Evolutionary conservation across 64 coral and sea anemone genomes (phyloP).

Genomic region (Pocillopora damicornis): DNA sequence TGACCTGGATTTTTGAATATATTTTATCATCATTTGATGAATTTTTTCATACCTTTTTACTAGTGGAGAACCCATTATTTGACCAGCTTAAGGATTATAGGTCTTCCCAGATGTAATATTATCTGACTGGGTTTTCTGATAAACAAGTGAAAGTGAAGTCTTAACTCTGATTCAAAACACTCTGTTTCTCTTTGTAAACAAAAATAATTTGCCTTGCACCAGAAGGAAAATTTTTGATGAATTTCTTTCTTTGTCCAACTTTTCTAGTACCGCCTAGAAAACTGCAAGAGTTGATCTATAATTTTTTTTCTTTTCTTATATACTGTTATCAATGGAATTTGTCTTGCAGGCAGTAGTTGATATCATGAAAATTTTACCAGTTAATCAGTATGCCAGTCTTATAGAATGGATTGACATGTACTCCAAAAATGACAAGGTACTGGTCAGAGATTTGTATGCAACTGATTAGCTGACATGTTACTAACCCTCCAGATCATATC

Average conservation of each 20-base stretch:
- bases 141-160: too few relatives aligned
- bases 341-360: slow-evolving; percentile 57
- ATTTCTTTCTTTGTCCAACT: too few relatives aligned
- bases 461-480: background rate
- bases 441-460: background rate
- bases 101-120: too few relatives aligned
- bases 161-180: too few relatives aligned
- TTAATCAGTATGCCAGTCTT: slow-evolving; percentile 18
- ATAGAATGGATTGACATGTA: slow-evolving; percentile 74
- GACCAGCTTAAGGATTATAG: too few relatives aligned
- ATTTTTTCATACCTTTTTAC: background rate
- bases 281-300: too few relatives aligned
- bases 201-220: too few relatives aligned
- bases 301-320: background rate
- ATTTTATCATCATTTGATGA: too few relatives aligned
- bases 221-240: too few relatives aligned
- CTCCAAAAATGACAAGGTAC: slow-evolving; percentile 71
- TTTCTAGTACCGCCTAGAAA: too few relatives aligned
- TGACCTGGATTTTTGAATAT: background rate
- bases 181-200: too few relatives aligned
- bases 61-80: background rate
- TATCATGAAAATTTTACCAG: slow-evolving; percentile 59
- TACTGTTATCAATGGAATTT: background rate
- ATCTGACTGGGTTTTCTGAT: too few relatives aligned
- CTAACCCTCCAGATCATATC: background rate